These are phyloP conservation scores for Terebella lapidaria DNA, from an alignment of 2,888 invertebrate species.

Conservation along the genomic window DNA sequence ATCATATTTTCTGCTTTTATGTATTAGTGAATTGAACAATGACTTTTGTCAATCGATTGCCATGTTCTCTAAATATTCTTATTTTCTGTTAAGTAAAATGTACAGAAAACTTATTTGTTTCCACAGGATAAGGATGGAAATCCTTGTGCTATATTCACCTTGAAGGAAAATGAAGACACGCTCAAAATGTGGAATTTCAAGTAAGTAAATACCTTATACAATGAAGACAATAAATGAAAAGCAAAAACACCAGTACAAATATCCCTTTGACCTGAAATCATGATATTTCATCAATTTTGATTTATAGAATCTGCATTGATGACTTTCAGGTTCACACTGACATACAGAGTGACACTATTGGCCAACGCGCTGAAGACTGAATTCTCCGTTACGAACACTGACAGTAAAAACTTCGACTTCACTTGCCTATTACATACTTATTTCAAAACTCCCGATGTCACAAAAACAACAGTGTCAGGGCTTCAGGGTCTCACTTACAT, in stretches of 20 bases:
- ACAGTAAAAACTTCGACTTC: conserved; percentile 58
- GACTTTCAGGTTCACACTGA: conserved; percentile 72
- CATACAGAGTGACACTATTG: conserved; percentile 83
- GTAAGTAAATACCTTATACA: too few species aligned
- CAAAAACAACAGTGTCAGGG: conserved; percentile 85
- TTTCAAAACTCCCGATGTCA: conserved; percentile 90
- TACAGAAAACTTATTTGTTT: too few species aligned
- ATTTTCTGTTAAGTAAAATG: not conserved
- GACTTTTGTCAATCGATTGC: too few species aligned
- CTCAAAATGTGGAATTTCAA: not conserved
- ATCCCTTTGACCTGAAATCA: too few species aligned
- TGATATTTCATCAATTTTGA: too few species aligned
- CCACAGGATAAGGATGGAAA: not conserved
- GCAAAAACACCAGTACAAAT: too few species aligned
- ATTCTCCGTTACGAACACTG: conserved; percentile 59
- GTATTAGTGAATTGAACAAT: too few species aligned
- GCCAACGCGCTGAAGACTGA: conserved; percentile 90
- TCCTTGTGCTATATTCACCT: not conserved
- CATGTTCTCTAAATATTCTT: too few species aligned
- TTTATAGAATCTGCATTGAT: too few species aligned
- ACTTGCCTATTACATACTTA: conserved; percentile 91
- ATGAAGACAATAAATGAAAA: too few species aligned
- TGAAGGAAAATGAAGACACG: not conserved
- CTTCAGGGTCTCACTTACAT: conserved; percentile 85
- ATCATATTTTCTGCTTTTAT: too few species aligned